phyloP scores from a whole-genome alignment of 1,140 invertebrate genomes.

The Chymomyza costata region DNA sequence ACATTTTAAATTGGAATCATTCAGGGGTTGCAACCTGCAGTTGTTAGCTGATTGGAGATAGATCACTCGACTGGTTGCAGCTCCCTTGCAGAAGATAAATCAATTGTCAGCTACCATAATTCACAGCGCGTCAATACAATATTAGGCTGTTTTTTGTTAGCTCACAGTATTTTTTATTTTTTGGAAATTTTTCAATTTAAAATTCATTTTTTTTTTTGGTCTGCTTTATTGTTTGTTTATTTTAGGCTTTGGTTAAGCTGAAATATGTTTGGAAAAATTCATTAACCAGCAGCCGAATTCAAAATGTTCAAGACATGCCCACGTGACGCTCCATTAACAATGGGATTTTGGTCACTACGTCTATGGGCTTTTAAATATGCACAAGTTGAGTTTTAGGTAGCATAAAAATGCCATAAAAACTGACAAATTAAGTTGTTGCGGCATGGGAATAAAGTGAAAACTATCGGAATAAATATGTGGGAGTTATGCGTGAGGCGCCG shows the following conservation, averaged over 20 bases:
- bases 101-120: constrained; percentile 48
- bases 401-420: constrained; percentile 51
- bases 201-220: constrained; percentile 30
- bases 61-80: constrained; percentile 7
- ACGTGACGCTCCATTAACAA: constrained; percentile 40
- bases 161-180: constrained; percentile 1
- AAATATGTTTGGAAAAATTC: constrained; percentile 33
- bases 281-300: constrained; percentile 18
- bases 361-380: constrained; percentile 44
- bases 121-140: constrained; percentile 32
- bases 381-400: constrained; percentile 56
- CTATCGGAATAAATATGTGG: constrained; percentile 29
- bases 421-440: constrained; percentile 42
- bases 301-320: constrained; percentile 21
- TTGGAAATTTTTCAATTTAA: constrained; percentile 48
- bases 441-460: constrained; percentile 30
- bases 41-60: constrained; percentile 46
- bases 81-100: constrained; percentile 38
- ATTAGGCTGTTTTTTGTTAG: no score
- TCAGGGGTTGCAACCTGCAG: constrained; percentile 46
- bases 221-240: constrained; percentile 60
- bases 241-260: constrained; percentile 33
- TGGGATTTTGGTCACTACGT: not conserved
- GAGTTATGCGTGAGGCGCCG: constrained; percentile 59
- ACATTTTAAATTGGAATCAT: constrained; percentile 38